A percentile compares a stretch with the other conserved stretches of the same genome.
phyloP scores from a whole-genome alignment of 2,888 invertebrate genomes.

The Sussaba pulchella region DNA sequence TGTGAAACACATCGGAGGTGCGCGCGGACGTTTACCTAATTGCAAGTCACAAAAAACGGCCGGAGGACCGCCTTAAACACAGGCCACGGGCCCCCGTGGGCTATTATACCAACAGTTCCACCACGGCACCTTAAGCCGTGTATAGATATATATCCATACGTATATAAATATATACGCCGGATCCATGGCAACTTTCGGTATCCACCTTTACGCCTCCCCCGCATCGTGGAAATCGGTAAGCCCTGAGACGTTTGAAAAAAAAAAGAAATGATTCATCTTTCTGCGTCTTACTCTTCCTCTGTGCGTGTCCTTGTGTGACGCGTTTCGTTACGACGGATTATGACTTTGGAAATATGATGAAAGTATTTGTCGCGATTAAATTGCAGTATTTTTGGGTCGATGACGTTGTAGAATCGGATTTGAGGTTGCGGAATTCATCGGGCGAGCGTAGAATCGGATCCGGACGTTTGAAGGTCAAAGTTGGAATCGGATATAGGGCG shows the following conservation, averaged over 20 bases:
- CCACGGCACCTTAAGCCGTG: conserved; percentile 40
- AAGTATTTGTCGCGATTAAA: background rate
- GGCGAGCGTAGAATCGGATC: too few relatives aligned
- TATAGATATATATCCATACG: conserved; percentile 35
- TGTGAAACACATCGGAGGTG: conserved; percentile 76
- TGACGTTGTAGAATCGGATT: too few relatives aligned
- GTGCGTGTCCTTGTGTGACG: too few relatives aligned
- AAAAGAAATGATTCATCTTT: too few relatives aligned
- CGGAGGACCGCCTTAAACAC: conserved; percentile 84
- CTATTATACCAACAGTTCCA: conserved; percentile 74
- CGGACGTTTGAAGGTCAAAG: too few relatives aligned
- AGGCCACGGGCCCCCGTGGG: conserved; percentile 81
- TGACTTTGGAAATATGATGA: background rate
- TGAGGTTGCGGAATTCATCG: too few relatives aligned
- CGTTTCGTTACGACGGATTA: too few relatives aligned
- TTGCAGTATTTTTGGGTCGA: background rate
- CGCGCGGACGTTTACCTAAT: conserved; percentile 84
- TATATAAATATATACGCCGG: conserved; percentile 41
- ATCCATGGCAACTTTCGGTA: background rate
- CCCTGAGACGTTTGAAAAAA: too few relatives aligned
- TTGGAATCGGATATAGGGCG: too few relatives aligned
- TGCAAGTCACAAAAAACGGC: conserved; percentile 82
- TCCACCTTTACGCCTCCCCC: too few relatives aligned
- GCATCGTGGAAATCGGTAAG: too few relatives aligned
- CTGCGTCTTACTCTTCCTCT: too few relatives aligned